Evolutionary conservation across 2,797 vertebrate species (phyloP), one percentile per base, ranked within the genome.

Genomic region (Acipenser ruthenus): DNA sequence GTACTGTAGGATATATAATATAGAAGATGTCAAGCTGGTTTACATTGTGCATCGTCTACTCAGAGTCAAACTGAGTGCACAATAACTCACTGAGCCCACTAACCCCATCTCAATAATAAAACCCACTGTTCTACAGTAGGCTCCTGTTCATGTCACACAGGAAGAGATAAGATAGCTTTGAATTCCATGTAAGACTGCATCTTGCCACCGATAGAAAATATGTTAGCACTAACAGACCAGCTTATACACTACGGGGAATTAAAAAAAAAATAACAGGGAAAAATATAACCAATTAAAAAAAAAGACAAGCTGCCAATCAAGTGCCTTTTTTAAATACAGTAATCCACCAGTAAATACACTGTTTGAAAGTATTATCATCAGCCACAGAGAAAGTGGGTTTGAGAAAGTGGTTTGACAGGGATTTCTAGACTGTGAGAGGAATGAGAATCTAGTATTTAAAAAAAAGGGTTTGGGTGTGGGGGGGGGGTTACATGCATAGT

Each of bases 321-420:
- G 61, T 52, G 52, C 52, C 60, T 13, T 65, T 69, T 73, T 71
- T 60, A 71, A 71, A 70, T 58, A 51, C 48, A 12, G 61, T 63
- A 67, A 62, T 72, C 68, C 69, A 65, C 68, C 65, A 60, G 69
- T 69, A 78, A 82, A 78, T 63, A 13, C 50, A 15, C 23, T 48
- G 12, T 62, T 62, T 67, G 10, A 67, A 67, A 67, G 55, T 51
- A 67, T 55, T 55, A 67, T 8, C 66, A 55, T 53, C 12, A 18
- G 13, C 18, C 3, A 52, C 8, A 11, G 12, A 52, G 62, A 55
- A 67, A 47, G 60, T 13, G 10, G 15, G 4, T n/a, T n/a, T n/a
- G n/a, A n/a, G n/a, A n/a, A n/a, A n/a, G n/a, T n/a, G 60, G 13
- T 9, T 18, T 12, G 65, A 66, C 48, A 23, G 12, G 56, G 13